Conservation (phyloP, 2,113 vertebrate species). For the Protomyctophum bolini region DNA sequence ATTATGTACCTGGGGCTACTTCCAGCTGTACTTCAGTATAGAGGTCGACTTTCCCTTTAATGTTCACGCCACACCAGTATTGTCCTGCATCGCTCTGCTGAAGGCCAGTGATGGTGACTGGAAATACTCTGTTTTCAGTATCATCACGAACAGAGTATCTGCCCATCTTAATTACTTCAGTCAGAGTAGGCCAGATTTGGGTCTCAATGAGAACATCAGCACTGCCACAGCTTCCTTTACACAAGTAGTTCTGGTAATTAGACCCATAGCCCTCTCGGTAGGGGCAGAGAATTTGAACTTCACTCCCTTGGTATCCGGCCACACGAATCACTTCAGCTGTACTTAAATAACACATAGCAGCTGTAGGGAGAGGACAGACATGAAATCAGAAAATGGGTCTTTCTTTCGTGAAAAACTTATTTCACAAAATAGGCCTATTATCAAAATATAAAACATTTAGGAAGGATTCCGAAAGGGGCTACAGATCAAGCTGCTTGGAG, state of each 20-base stretch:
- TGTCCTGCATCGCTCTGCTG: background rate
- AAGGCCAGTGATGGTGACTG: conserved; percentile 22
- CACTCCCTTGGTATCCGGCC: conserved; percentile 24
- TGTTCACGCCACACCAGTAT: conserved; percentile 52
- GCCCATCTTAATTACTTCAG: background rate
- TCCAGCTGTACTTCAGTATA: conserved; percentile 39
- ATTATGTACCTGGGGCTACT: conserved; percentile 15
- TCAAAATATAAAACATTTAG: no score
- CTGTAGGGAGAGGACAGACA: conserved; percentile 9
- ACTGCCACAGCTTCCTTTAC: conserved; percentile 1
- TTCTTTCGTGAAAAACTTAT: no score
- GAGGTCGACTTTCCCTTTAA: background rate
- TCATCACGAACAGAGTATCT: conserved; percentile 33
- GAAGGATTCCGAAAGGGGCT: no score
- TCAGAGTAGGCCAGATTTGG: no score
- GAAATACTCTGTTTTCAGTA: background rate
- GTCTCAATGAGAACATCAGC: conserved; percentile 25
- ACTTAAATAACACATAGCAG: background rate
- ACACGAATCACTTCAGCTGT: conserved; percentile 1
- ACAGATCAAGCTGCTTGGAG: no score
- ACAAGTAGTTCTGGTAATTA: conserved; percentile 49
- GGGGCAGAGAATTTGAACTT: conserved; percentile 16
- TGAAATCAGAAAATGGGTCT: background rate
- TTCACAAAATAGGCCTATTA: no score
- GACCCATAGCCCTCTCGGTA: conserved; percentile 1